Evolutionary conservation across 2,797 vertebrate genomes (phyloP).

Genomic region (Helostoma temminkii): DNA sequence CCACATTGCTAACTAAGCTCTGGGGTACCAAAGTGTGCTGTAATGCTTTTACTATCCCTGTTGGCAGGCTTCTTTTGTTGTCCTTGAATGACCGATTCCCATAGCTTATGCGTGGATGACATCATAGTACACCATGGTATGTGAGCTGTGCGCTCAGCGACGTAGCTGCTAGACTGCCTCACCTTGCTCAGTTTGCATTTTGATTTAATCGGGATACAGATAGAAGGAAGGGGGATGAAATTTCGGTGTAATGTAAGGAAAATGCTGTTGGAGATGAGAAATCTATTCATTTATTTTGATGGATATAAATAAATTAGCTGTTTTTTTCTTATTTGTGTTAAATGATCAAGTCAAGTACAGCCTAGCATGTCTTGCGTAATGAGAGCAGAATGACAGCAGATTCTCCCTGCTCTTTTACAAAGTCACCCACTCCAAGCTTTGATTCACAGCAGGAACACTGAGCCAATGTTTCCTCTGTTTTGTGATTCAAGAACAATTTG

Average conservation of each 20-base stretch:
- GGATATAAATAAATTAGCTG: slow-evolving; percentile 30
- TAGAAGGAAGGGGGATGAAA: slow-evolving; percentile 6
- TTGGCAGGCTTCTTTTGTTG: slow-evolving; percentile 71
- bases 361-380: slow-evolving; percentile 6
- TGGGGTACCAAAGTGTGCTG: slow-evolving; percentile 73
- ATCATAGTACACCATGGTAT: slow-evolving; percentile 69
- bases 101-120: slow-evolving; percentile 70
- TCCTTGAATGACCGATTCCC: slow-evolving; percentile 78
- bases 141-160: slow-evolving; percentile 57
- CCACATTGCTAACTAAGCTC: slow-evolving; percentile 74
- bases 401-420: slow-evolving; percentile 36
- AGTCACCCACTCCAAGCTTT: slow-evolving; percentile 45
- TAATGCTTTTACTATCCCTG: slow-evolving; percentile 82
- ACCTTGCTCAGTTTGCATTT: slow-evolving; percentile 51
- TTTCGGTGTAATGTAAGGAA: slow-evolving; percentile 45
- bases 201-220: slow-evolving; percentile 30
- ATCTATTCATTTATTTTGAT: slow-evolving; percentile 16
- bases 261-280: slow-evolving; percentile 48
- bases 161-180: slow-evolving; percentile 33
- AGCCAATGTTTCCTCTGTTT: slow-evolving; percentile 67
- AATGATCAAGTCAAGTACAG: slow-evolving; percentile 1
- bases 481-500: slow-evolving; percentile 76
- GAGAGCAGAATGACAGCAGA: slow-evolving; percentile 24
- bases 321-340: slow-evolving; percentile 17
- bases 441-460: slow-evolving; percentile 45